Conservation (phyloP, 2,113 vertebrate genomes). For the Dromas ardeola region DNA sequence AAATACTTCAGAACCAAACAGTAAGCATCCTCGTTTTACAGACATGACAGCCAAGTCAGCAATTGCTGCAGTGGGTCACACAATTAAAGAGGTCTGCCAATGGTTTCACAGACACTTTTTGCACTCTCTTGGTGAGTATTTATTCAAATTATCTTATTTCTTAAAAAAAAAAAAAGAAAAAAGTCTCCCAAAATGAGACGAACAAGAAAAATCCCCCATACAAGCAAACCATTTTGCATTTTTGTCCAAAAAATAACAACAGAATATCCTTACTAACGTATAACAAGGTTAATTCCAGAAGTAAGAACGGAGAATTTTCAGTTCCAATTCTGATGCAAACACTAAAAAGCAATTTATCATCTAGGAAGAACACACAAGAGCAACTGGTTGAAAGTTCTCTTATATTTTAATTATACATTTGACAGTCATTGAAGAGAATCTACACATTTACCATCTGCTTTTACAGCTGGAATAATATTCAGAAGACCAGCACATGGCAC, state of each 20-base stretch:
- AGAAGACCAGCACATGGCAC: neutral
- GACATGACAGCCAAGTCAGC: neutral
- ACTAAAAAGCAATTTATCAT: neutral
- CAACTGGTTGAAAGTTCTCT: neutral
- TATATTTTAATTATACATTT: constrained; percentile 19
- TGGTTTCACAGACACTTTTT: neutral
- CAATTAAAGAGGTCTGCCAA: neutral
- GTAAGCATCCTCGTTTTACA: neutral
- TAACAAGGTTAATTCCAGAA: neutral
- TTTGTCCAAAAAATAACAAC: neutral
- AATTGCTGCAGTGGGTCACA: neutral
- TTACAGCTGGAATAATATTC: neutral
- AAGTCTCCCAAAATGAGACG: neutral
- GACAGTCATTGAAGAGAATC: constrained; percentile 21
- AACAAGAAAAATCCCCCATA: neutral
- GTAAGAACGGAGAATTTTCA: neutral
- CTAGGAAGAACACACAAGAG: neutral
- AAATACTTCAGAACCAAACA: neutral
- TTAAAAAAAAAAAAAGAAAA: neutral
- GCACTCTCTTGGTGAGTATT: neutral
- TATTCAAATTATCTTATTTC: neutral
- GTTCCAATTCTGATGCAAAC: neutral
- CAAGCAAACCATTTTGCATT: neutral
- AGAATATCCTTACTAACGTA: neutral
- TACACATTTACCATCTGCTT: neutral